Evolutionary conservation across 1,140 invertebrate species (phyloP).

Genomic region (Ceratina calcarata): DNA sequence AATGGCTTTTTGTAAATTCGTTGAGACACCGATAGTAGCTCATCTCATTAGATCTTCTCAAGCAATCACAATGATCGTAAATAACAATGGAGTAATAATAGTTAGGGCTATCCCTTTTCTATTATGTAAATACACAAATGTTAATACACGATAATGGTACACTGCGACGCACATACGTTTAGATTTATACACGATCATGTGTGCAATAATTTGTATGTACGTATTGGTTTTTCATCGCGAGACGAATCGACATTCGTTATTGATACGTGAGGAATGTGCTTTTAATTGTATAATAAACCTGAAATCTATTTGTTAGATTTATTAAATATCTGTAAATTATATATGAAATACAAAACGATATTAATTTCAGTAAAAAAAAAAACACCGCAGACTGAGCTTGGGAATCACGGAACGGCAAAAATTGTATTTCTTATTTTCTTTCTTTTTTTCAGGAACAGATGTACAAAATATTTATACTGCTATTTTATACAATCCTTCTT

Average conservation of each 20-base stretch:
- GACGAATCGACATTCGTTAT: constrained; percentile 27
- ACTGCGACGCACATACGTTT: constrained; percentile 41
- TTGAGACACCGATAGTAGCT: constrained; percentile 33
- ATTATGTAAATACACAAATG: constrained; percentile 68
- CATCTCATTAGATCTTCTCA: constrained; percentile 13
- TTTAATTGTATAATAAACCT: constrained; percentile 63
- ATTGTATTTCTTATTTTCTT: constrained; percentile 55
- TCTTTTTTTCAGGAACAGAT: constrained; percentile 52
- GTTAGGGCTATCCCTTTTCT: constrained; percentile 53
- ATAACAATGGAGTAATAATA: constrained; percentile 55
- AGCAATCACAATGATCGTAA: constrained; percentile 19
- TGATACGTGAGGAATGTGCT: constrained; percentile 56
- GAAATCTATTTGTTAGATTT: constrained; percentile 54
- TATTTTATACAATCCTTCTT: constrained; percentile 57
- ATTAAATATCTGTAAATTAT: constrained; percentile 53
- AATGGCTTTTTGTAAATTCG: constrained; percentile 42
- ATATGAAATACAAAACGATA: constrained; percentile 48
- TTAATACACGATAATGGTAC: constrained; percentile 43
- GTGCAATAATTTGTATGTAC: constrained; percentile 61
- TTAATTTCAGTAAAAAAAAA: constrained; percentile 47
- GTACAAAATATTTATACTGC: constrained; percentile 62
- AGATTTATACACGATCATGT: constrained; percentile 55
- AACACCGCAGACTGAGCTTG: background rate
- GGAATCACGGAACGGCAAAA: constrained; percentile 32
- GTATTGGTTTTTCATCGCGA: constrained; percentile 45